Base-by-base conservation (phyloP, 2,888 invertebrate species). In the Eubasilissa splendida region DNA sequence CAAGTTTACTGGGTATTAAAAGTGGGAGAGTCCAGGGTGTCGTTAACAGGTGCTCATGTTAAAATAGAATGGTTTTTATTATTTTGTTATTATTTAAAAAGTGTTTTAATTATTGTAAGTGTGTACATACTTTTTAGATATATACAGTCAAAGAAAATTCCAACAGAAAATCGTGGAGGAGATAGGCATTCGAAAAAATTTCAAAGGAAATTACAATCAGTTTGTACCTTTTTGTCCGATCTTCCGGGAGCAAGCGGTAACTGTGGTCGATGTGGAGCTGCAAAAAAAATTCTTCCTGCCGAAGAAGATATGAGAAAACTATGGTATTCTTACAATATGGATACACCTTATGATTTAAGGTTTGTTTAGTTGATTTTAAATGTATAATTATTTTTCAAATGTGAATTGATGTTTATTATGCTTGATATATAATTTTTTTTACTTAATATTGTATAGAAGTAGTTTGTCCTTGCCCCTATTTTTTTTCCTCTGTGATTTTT, bases 221-320 rank as follows among this genome's bases (percentile, higher is more conserved):
- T 81, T 22, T 59, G 78, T 22, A 63, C 60, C 50, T 81, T 71
- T 53, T 60, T 81, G 52, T 31, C 74, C 3, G 50, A 60, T 22
- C 81, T 77, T 54, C 76, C 79, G 56, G 81, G 81, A 22, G 33
- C 70, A 8, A 33, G 22, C 1, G 60, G 42, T 10, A 75, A 11
- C 9, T 81, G 81, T 52, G 50, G 50, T 8, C 74, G 59, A 58
- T 81, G 81, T 76, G 81, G 79, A 56, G 78, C 76, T 7, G 63
- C 75, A 14, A 75, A 66, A 22, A 65, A 59, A 14, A 71, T 77
- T 4, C 63, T 81, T 4, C 71, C 81, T n/a, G 33, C 76, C 11
- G 81, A 81, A 63, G 75, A 81, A 52, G 79, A 79, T 63, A 78
- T 81, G 60, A 59, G 79, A 63, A 81, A 81, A 59, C 76, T 81